Base-by-base conservation (phyloP, 2,113 vertebrate species). In the Sceloporus undulatus region DNA sequence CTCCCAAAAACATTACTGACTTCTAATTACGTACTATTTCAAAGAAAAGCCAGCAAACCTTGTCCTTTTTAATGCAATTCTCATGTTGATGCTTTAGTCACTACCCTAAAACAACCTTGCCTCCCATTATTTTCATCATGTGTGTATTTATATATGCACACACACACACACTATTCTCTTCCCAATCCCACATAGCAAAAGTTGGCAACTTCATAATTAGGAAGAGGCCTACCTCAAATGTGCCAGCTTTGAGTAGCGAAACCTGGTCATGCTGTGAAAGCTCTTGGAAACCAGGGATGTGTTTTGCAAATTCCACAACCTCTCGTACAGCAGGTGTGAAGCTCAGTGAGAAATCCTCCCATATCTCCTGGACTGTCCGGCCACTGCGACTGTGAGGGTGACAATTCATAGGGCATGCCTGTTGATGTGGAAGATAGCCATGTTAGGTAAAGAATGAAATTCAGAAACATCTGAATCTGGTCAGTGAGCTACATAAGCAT, bases 401-500 rank as follows among this genome's bases (percentile, higher is more conserved):
- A 96, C 97, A 97, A 95, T 98, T 99, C 98, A 99, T 98, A 52
- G 98, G 98, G 92, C 98, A 99, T 0, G 98, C 98, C 98, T 99
- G 95, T 21, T 85, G 93, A 80, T 81, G 65, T 23, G 88, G 71
- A 48, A 3, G 29, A 66, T 66, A 27, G 48, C 1, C 8, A 6
- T 40, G 19, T 89, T 66, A 91, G 78, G 40, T 70, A 34, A 42
- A 54, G 54, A n/a, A 84, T 34, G 9, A 23, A 70, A n/a, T 54
- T 19, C 23, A 80, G 25, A 34, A 27, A 34, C 59, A 29, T 4
- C 11, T 4, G 73, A 27, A 78, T 27, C 77, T 34, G 3, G 0
- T 0, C 40, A 42, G 19, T 25, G 59, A 1, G 19, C 75, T 77
- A 23, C 14, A 8, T 79, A 21, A 83, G 7, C 62, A 21, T 29